Percentiles rank a stretch among this genome's conserved stretches.
Evolutionary conservation across 2,888 invertebrate species (phyloP).

Genomic region (Tromatobia lineatoria): DNA sequence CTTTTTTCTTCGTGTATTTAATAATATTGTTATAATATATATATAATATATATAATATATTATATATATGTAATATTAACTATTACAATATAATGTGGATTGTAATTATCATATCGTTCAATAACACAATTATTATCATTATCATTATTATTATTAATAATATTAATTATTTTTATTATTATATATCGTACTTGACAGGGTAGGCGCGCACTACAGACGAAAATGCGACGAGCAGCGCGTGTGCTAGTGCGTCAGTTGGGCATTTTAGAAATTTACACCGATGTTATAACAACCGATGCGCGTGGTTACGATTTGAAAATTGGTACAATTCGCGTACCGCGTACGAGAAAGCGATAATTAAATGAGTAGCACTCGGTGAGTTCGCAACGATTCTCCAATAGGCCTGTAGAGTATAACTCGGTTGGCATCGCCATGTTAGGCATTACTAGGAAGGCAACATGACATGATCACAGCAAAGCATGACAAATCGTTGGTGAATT

Average conservation of each 20-base stretch:
- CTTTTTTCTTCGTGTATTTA: constrained; percentile 17
- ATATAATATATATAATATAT: constrained; percentile 21
- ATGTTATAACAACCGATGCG: neutral
- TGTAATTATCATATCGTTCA: constrained; percentile 44
- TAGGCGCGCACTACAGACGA: constrained; percentile 33
- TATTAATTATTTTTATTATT: constrained; percentile 21
- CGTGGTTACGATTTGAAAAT: constrained; percentile 4
- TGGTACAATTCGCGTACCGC: constrained; percentile 24
- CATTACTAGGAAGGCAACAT: constrained; percentile 21
- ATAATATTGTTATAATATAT: constrained; percentile 35
- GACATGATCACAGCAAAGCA: constrained; percentile 28
- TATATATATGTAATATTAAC: constrained; percentile 20
- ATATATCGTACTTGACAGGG: constrained; percentile 24
- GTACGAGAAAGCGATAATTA: constrained; percentile 24
- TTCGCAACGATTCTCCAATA: constrained; percentile 22
- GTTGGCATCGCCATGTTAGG: neutral
- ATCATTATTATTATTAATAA: constrained; percentile 9
- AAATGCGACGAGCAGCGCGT: constrained; percentile 39
- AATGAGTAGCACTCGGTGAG: constrained; percentile 19
- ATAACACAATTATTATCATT: constrained; percentile 39
- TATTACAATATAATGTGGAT: constrained; percentile 40
- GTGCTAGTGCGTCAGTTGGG: constrained; percentile 14
- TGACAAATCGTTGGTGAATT: constrained; percentile 26
- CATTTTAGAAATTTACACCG: neutral
- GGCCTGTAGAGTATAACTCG: neutral